Base-by-base conservation (phyloP, 2,797 vertebrate species). In the Bryconaethiops microstoma region DNA sequence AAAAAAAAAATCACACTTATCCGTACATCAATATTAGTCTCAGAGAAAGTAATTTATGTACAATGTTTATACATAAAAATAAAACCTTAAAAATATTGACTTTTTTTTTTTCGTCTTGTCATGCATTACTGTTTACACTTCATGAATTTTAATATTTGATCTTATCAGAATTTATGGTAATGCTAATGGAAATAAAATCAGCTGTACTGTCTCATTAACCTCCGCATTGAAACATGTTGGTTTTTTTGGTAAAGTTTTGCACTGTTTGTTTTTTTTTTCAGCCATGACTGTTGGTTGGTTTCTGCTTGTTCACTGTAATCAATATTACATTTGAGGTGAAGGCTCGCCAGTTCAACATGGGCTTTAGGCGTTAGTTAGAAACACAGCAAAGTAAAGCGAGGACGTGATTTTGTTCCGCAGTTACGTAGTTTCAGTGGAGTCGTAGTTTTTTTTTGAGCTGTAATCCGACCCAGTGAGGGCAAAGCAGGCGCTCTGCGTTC, bases 11-110 rank as follows among this genome's bases (percentile, higher is more conserved):
- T 95, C 96, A 96, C 96, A 96, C 94, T 96, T 98, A 97, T 97
- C 96, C 95, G 93, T 97, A 96, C 96, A 97, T 97, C 95, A 95
- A 97, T 98, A 97, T 97, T 98, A 98, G 97, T 97, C 96, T 97
- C 97, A 97, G 96, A 99, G 96, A 96, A 98, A 97, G 97, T 98
- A 97, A 99, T 99, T 99, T 97, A 98, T 98, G 97, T 99, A 98
- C 98, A 98, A 96, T 99, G 97, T 99, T 99, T 99, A 96, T 99
- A 97, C 96, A 92, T 96, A 96, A 97, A 94, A 94, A 93, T 96
- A 97, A 99, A 99, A 96, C 76, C 90, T 93, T 96, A 96, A 97
- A 97, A 97, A 95, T 91, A 90, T 73, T 70, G 81, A 78, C 77
- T 83, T 87, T 85, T 87, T 87, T 85, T 87, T 13, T 57, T n/a